Evolutionary conservation across 1,140 invertebrate species (phyloP), one percentile per base, ranked within the genome.

Genomic region (Holotrichia oblita): DNA sequence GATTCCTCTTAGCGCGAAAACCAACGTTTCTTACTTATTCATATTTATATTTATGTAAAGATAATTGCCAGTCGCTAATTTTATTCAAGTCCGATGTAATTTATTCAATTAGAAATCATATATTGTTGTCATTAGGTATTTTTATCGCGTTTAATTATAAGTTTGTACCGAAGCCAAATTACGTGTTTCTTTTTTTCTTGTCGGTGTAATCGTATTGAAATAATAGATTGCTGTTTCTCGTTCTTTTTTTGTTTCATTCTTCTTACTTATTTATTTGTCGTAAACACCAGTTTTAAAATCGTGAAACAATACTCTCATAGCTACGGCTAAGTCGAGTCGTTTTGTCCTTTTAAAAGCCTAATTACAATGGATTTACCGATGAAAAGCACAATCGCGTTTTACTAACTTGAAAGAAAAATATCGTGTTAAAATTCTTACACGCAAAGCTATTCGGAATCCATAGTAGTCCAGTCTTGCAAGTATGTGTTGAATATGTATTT

Each of bases 351-450:
- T 27, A 69, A 69, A 69, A 69, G 22, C 27, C 61, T 69, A 69
- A 69, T 69, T 69, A 69, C 61, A 69, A 69, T 69, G 61, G 14
- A 69, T 69, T 27, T 69, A 69, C 61, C 61, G 27, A 69, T 69
- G 61, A 69, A 69, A 69, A 22, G 27, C 14, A 27, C 20, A 69
- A 69, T 69, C 61, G 61, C 61, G 61, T 69, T 69, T 69, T 69
- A 69, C 61, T 34, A 34, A 69, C 22, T 69, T 69, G 61, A 14
- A 48, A 17, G 61, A 27, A 69, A 69, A 69, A 69, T 27, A 27
- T 69, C 27, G 22, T 69, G 61, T 69, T 69, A 69, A 69, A 9
- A 69, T 69, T 69, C 61, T 69, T 22, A 69, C 61, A 69, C 61
- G 61, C 61, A 14, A 69, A 14, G 48, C 14, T 17, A 17, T 10